These are phyloP conservation scores for Crotalus helleri DNA, from an alignment of 2,113 vertebrate species.

Conservation along the genomic window DNA sequence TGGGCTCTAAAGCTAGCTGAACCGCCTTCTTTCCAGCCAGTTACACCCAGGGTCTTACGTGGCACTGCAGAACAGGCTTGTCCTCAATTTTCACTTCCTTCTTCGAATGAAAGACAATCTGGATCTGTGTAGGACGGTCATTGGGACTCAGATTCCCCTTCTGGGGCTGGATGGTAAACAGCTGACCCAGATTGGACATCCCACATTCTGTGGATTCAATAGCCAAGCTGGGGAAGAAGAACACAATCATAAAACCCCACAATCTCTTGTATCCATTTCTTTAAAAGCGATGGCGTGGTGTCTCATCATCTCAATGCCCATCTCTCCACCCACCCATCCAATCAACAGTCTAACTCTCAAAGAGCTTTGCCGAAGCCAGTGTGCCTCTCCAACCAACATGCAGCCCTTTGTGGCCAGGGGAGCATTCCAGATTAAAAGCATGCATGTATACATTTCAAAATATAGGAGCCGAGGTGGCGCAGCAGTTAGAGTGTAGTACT, in stretches of 20 bases:
- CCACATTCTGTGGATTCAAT: conserved; percentile 58
- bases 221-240: conserved; percentile 70
- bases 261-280: not conserved
- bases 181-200: conserved; percentile 58
- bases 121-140: conserved; percentile 67
- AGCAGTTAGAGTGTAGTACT: too few species aligned
- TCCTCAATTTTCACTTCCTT: conserved; percentile 74
- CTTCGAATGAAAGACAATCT: conserved; percentile 73
- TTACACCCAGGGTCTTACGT: conserved; percentile 69
- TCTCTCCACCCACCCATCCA: not conserved
- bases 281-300: not conserved
- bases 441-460: not conserved
- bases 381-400: not conserved
- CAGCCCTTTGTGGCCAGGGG: not conserved
- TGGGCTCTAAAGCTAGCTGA: not conserved
- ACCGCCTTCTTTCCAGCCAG: fast-evolving
- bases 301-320: not conserved
- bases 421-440: not conserved
- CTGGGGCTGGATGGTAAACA: conserved; percentile 76
- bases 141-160: conserved; percentile 67
- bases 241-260: not conserved
- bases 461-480: too few species aligned
- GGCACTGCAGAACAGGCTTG: conserved; percentile 78
- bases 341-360: not conserved
- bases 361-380: not conserved